Percentiles rank a stretch among this genome's conserved stretches.
Evolutionary conservation across 2,797 vertebrate species (phyloP).

Genomic region (Onychomys torridus): DNA sequence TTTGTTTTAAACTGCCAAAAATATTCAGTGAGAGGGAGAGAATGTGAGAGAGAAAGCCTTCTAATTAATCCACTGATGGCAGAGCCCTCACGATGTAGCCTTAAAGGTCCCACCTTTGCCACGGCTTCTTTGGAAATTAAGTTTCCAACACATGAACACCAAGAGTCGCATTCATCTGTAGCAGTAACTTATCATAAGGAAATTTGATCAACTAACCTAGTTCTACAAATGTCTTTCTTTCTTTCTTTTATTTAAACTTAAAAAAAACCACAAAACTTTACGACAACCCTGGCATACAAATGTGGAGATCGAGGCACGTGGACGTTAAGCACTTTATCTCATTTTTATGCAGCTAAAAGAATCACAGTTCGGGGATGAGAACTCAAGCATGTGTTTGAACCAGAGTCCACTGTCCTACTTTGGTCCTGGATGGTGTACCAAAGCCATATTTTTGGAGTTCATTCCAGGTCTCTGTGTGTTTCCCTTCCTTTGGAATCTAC

Average conservation of each 20-base stretch:
- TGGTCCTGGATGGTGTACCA: not conserved
- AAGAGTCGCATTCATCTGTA: not conserved
- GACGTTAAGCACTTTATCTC: slow-evolving; percentile 19
- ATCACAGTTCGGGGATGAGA: not conserved
- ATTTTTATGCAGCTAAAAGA: not conserved
- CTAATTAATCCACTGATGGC: too few species aligned
- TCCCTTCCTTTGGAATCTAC: not conserved
- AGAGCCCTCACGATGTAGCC: not conserved
- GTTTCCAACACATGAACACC: not conserved
- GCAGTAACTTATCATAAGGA: not conserved
- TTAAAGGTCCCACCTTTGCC: not conserved
- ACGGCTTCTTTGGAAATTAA: not conserved
- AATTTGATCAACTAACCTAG: not conserved
- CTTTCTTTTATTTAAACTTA: too few species aligned
- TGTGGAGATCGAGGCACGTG: not conserved
- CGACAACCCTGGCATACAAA: not conserved
- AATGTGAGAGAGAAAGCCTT: not conserved
- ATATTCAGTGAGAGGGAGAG: not conserved
- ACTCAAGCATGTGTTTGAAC: not conserved
- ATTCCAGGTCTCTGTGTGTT: not conserved
- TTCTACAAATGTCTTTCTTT: not conserved
- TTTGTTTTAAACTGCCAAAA: slow-evolving; percentile 45
- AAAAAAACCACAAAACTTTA: not conserved
- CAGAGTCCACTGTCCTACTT: not conserved
- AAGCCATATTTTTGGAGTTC: not conserved